Evolutionary conservation across 2,888 invertebrate species (phyloP).

Genomic region (Scotopteryx bipunctaria): DNA sequence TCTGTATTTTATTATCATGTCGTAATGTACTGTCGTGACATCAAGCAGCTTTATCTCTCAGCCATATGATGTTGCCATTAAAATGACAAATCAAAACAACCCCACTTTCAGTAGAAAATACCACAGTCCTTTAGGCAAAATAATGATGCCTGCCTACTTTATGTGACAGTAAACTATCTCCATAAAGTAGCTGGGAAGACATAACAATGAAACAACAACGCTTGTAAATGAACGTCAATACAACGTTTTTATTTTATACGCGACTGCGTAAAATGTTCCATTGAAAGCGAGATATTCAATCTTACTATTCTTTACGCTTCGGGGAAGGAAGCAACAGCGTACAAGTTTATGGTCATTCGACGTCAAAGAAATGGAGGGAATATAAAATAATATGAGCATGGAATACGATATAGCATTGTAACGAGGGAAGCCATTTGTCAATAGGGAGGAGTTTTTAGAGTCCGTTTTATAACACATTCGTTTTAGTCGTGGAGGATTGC

Average conservation of each 20-base stretch:
- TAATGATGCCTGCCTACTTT: constrained; percentile 10
- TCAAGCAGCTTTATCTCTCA: constrained; percentile 10
- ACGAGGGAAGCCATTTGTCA: constrained; percentile 69
- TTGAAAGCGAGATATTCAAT: constrained; percentile 42
- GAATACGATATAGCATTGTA: constrained; percentile 65
- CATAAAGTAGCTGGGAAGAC: constrained; percentile 2
- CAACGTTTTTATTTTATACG: constrained; percentile 41
- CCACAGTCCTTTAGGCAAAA: not conserved
- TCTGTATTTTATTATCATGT: constrained; percentile 14
- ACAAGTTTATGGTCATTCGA: constrained; percentile 51
- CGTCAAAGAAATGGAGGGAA: constrained; percentile 52
- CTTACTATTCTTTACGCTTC: constrained; percentile 29
- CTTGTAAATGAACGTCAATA: constrained; percentile 38
- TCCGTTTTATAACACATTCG: constrained; percentile 56
- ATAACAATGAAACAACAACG: constrained; percentile 11
- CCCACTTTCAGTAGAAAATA: not conserved
- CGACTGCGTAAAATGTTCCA: constrained; percentile 30
- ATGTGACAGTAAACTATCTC: constrained; percentile 9
- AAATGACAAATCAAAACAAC: constrained; percentile 18
- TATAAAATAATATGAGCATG: constrained; percentile 59
- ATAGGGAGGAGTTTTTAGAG: constrained; percentile 65
- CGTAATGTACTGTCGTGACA: constrained; percentile 11
- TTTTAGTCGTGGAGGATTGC: constrained; percentile 45
- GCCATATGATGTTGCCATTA: constrained; percentile 3
- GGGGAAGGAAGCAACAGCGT: constrained; percentile 43